Percentiles rank a stretch among this genome's conserved stretches.
These are phyloP conservation scores for Pionites leucogaster DNA, from an alignment of 2,113 vertebrate species.

Conservation along the genomic window DNA sequence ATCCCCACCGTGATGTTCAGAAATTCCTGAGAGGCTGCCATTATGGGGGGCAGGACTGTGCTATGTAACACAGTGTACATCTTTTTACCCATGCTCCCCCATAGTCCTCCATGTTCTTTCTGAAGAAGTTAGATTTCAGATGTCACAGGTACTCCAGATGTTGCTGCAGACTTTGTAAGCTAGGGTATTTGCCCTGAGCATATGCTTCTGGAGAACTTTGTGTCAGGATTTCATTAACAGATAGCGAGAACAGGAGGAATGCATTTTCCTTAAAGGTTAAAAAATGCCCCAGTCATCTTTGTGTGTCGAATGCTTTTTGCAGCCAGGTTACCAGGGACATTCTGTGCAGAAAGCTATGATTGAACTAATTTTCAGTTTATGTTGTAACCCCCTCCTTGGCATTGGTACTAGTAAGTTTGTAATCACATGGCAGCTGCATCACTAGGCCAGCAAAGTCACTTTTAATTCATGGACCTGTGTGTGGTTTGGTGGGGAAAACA, in stretches of 20 bases:
- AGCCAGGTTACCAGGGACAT: not conserved
- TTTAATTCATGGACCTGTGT: constrained; percentile 18
- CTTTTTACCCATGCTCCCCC: not conserved
- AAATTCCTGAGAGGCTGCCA: not conserved
- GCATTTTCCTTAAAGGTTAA: not conserved
- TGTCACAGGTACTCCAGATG: not conserved
- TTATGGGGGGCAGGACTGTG: not conserved
- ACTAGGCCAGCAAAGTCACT: constrained; percentile 27
- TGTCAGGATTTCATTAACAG: not conserved
- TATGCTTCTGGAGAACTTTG: not conserved
- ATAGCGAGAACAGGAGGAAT: not conserved
- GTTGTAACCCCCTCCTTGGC: constrained; percentile 24
- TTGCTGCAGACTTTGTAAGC: not conserved
- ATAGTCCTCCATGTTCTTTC: not conserved
- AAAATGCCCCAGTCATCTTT: not conserved
- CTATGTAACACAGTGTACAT: not conserved
- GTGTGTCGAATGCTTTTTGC: not conserved
- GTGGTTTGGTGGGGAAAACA: constrained; percentile 52
- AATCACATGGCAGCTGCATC: constrained; percentile 26
- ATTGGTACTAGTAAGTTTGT: constrained; percentile 46
- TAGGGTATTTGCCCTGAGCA: not conserved
- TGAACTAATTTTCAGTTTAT: not conserved
- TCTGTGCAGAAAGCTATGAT: not conserved
- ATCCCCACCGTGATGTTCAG: not conserved
- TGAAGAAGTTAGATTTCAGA: not conserved